Conservation (phyloP, 2,113 vertebrate genomes). For the Mus pahari region DNA sequence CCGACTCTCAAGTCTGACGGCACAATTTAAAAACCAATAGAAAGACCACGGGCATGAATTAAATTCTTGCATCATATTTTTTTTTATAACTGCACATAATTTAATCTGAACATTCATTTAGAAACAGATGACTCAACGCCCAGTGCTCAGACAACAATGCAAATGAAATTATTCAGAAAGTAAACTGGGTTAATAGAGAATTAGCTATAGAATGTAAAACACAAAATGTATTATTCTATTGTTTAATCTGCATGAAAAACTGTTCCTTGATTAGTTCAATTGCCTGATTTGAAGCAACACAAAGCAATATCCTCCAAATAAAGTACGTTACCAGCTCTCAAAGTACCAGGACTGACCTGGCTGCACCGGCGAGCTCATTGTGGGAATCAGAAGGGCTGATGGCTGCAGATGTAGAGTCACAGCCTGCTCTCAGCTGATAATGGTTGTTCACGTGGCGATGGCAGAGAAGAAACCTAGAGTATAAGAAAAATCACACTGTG, state of each 20-base stretch:
- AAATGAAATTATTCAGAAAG: conserved; percentile 44
- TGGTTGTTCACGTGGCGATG: neutral
- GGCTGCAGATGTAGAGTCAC: conserved; percentile 12
- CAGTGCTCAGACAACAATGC: conserved; percentile 6
- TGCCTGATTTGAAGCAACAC: conserved; percentile 5
- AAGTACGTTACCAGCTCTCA: neutral
- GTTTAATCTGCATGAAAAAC: neutral
- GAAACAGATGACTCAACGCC: conserved; percentile 17
- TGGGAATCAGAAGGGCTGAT: conserved; percentile 59
- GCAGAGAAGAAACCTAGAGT: conserved; percentile 61
- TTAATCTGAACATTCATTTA: conserved; percentile 12
- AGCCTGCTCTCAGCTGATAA: conserved; percentile 37
- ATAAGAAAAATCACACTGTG: neutral
- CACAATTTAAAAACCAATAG: conserved; percentile 38
- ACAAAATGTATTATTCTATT: conserved; percentile 6
- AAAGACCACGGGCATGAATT: conserved; percentile 12
- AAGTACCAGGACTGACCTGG: conserved; percentile 85
- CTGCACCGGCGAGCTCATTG: conserved; percentile 88
- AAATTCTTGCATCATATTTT: neutral
- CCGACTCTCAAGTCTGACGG: neutral
- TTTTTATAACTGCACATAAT: conserved; percentile 46
- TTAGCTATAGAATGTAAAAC: neutral
- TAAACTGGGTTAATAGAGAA: conserved; percentile 19
- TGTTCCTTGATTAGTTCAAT: neutral
- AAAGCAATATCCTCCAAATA: conserved; percentile 19